Evolutionary conservation across 1,140 invertebrate species (phyloP).

Genomic region (Drosophila nebulosa): DNA sequence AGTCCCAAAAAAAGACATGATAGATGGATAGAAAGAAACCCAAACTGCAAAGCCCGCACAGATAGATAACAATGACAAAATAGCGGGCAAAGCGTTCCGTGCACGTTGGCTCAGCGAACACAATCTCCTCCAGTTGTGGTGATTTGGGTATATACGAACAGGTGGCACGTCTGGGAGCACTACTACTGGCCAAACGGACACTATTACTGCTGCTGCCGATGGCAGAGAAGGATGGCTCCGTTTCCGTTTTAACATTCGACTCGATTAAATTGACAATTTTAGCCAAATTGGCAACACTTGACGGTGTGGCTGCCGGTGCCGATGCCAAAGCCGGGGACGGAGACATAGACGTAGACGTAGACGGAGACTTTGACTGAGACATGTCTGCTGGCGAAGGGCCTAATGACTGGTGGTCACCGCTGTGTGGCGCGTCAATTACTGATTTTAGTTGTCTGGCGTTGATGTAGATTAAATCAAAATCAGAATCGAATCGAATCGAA

Average conservation of each 20-base stretch:
- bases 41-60: constrained; percentile 67
- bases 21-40: constrained; percentile 74
- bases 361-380: too few relatives aligned
- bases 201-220: constrained; percentile 6
- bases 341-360: constrained; percentile 1
- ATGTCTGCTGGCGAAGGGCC: background rate
- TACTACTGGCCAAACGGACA: constrained; percentile 62
- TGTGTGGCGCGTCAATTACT: constrained; percentile 48
- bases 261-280: constrained; percentile 74
- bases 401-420: constrained; percentile 18
- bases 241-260: constrained; percentile 44
- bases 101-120: constrained; percentile 66
- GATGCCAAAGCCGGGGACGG: background rate
- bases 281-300: constrained; percentile 47
- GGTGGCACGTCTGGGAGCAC: constrained; percentile 43
- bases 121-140: constrained; percentile 65
- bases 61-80: constrained; percentile 67
- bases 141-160: constrained; percentile 61
- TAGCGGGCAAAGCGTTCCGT: constrained; percentile 70
- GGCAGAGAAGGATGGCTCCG: background rate
- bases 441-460: constrained; percentile 53
- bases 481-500: constrained; percentile 16
- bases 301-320: background rate
- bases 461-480: constrained; percentile 73
- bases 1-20: constrained; percentile 79